Evolutionary conservation across 2,113 vertebrate genomes (phyloP).

Genomic region (Tragulus kanchil): DNA sequence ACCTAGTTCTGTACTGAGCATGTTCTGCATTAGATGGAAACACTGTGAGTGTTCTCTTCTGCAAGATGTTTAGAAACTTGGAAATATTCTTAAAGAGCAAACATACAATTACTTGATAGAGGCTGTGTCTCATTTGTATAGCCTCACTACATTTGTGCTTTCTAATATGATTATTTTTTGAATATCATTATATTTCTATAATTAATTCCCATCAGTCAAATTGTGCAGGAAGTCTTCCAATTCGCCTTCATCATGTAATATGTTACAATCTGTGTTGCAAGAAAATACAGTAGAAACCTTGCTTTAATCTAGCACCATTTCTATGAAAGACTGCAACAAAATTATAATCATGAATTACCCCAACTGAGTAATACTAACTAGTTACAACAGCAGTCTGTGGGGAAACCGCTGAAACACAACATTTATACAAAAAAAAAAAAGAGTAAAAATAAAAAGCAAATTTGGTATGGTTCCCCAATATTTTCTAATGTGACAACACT

Average conservation of each 20-base stretch:
- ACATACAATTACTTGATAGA: slow-evolving; percentile 81
- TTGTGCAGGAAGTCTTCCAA: slow-evolving; percentile 75
- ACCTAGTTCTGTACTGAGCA: slow-evolving; percentile 95
- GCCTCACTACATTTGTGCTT: slow-evolving; percentile 76
- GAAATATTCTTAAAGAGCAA: slow-evolving; percentile 84
- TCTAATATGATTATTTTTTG: slow-evolving; percentile 83
- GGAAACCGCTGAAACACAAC: slow-evolving; percentile 46
- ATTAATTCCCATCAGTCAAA: slow-evolving; percentile 82
- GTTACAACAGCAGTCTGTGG: not conserved
- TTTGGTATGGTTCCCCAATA: slow-evolving; percentile 43
- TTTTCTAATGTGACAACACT: slow-evolving; percentile 41
- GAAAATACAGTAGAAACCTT: slow-evolving; percentile 72
- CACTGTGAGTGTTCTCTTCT: slow-evolving; percentile 74
- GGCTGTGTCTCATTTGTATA: slow-evolving; percentile 78
- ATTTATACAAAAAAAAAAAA: not conserved
- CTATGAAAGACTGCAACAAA: slow-evolving; percentile 64
- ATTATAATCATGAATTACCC: slow-evolving; percentile 49
- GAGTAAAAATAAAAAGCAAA: slow-evolving; percentile 66
- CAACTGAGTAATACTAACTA: slow-evolving; percentile 8
- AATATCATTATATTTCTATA: slow-evolving; percentile 84
- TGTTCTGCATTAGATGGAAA: slow-evolving; percentile 88
- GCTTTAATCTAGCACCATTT: slow-evolving; percentile 76
- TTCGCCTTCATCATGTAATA: slow-evolving; percentile 66
- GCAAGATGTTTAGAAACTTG: slow-evolving; percentile 83
- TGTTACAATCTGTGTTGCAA: slow-evolving; percentile 65